Evolutionary conservation across 1,140 invertebrate genomes (phyloP), one percentile per base, ranked within the genome.

Genomic region (Ostrea denselamellosa): DNA sequence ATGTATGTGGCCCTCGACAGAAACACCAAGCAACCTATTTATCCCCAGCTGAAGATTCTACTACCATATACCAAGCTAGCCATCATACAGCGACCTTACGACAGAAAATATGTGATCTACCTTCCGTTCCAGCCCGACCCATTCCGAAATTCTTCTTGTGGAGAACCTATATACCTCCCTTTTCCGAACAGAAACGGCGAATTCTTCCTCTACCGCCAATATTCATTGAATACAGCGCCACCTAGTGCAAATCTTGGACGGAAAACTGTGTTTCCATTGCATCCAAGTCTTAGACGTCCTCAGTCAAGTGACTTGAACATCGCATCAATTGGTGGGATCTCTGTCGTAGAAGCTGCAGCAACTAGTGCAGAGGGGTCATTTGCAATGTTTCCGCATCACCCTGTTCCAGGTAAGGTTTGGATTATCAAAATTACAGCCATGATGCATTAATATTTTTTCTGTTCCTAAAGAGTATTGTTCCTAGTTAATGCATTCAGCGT

Each of bases 1-100:
- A 52, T 53, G 44, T 83, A 83, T 83, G 82, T 83, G 8, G 51
- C 34, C 19, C n/a, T 83, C 22, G 44, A 52, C 19, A 52, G 82
- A 51, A 14, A 25, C 3, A 53, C 44, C n/a, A 22, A 52, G 8
- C 22, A 28, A 83, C 82, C 22, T n/a, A 14, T 54, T 52, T 83
- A 53, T 54, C 82, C 82, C 4, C 19, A 83, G 53, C 22, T 83
- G 19, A 52, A 52, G 8, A 44, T 2, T n/a, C 52, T 53, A 19
- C 22, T 83, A n/a, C 44, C 81, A 51, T 83, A 54, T n/a, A 9
- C 82, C 9, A 52, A 52, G 17, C 19, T 83, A n/a, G 51, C n/a
- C 17, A 77, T 25, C 0, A n/a, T 22, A 28, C 82, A 54, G 8
- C 10, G 51, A 19, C 82, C 82, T 12, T 9, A 54, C 22, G 44